Base-by-base conservation (phyloP, 1,140 invertebrate genomes). In the Forficula auricularia region DNA sequence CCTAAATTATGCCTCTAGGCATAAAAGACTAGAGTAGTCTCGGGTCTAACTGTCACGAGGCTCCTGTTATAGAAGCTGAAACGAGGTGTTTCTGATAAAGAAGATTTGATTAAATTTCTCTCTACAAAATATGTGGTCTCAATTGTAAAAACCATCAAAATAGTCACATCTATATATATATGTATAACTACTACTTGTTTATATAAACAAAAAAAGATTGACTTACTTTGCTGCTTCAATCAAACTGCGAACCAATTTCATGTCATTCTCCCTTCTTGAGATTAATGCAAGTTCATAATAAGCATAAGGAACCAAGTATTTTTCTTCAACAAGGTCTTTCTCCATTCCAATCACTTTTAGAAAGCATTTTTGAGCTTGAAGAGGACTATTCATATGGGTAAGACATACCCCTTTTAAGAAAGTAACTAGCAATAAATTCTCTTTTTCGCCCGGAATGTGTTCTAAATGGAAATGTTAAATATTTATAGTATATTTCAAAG, bases 401-500 rank as follows among this genome's bases (percentile, higher is more conserved):
- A 87, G 64, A 57, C 85, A 87, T 16, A 84, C 74, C 10, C 87
- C 91, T 62, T 86, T 83, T 19, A 95, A 56, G 35, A 91, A 63
- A 7, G 80, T 61, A 6, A 82, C 59, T 16, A 95, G 65, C 19
- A 75, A 80, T 48, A 74, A 71, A 58, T 94, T 87, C 57, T 95
- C 87, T 4, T 65, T 59, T 52, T 76, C 72, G 56, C 70, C 79
- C 30, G 68, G 66, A n/a, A 55, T 62, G 62, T 66, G 63, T 54
- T 50, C 62, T 63, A 52, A 50, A 38, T 44, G 2, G 7, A 40
- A 4, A 15, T 1, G 14, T 42, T n/a, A 49, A 51, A 18, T 32
- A 32, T 32, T 9, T 32, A 9, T 9, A 9, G 9, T 9, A 32
- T 32, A 32, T 9, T 32, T 10, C 15, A 38, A 8, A 10, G 15